Evolutionary conservation across 2,888 invertebrate genomes (phyloP), one percentile per base, ranked within the genome.

Genomic region (Andricus curvator): DNA sequence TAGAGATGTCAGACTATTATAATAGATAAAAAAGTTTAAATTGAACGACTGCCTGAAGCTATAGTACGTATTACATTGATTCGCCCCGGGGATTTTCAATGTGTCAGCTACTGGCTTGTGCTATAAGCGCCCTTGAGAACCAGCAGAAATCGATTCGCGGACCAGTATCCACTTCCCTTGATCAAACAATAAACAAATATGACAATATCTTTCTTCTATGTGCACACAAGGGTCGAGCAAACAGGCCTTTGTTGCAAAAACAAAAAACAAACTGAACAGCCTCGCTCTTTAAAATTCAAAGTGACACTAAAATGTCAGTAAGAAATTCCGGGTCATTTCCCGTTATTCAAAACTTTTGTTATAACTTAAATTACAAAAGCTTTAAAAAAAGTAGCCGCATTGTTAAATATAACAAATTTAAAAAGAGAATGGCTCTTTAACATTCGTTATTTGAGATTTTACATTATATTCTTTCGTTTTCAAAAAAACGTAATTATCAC

Each of bases 121-220:
- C 4, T 67, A 5, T 37, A 37, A 41, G n/a, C 29, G 74, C n/a
- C 74, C 74, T 74, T 74, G 74, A 74, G 51, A 74, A 56, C 29
- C 11, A 74, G 51, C n/a, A n/a, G 56, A 56, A 74, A 74, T 74
- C 74, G 74, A 74, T 74, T 56, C 11, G 13, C 56, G 20, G 37
- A 22, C 4, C 33, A 56, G 51, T 74, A 56, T 74, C 51, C 51
- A 74, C 51, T 74, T 33, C 74, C 33, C 51, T 56, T 56, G 51
- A 74, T 56, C 56, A 74, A 74, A 74, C 74, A 56, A 74, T 74
- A 74, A 29, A 33, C 11, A 56, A 56, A 25, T 11, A 25, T 29
- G 56, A 74, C 74, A 70, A 51, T 70, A 74, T 74, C 6, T 74
- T 56, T 9, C n/a, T 25, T 48, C 4, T 17, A 20, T 70, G 25